Base-by-base conservation (phyloP, 2,113 vertebrate species). In the Chloropsis hardwickii region DNA sequence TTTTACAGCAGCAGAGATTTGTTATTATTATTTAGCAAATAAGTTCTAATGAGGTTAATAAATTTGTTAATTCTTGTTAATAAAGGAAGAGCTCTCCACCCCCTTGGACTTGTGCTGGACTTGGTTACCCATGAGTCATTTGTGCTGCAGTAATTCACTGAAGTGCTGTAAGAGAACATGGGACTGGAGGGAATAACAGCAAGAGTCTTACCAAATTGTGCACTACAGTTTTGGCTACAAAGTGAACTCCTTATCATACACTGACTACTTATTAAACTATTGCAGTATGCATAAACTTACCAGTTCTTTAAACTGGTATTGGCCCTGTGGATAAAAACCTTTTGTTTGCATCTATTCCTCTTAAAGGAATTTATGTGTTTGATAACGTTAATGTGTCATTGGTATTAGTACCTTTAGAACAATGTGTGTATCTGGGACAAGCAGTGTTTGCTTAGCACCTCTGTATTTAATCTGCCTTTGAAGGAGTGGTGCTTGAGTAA, bases 41-140 rank as follows among this genome's bases (percentile, higher is more conserved):
- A 77, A 48, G 21, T 54, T 91, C 60, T 62, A 20, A 28, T 81
- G 71, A 51, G 45, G 19, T 60, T 47, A 44, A 53, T 50, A 39
- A 35, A 42, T 57, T 23, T 4, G 9, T 64, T 69, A 28, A n/a
- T 85, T 89, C 19, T 60, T 93, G 35, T 73, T 74, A 31, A 28
- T 74, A n/a, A 74, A 66, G 66, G 40, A 86, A 73, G 54, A 72
- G 12, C 44, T 54, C 10, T 76, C 33, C 12, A 12, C 1, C 6
- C 31, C 8, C 16, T 57, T 57, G 31, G 61, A 42, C 27, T 73
- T 35, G 47, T 78, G 76, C 29, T 58, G 61, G 44, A 64, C 57
- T 78, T 10, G 3, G 3, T 51, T 60, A 31, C 20, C 81, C 6
- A 1, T 0, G 0, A 86, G 33, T 44, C 21, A 33, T 72, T 73